Percentiles rank a stretch among this genome's conserved stretches.
Conservation (phyloP, 37 sponge, comb jelly and placozoan genomes). For the Amphimedon queenslandica region DNA sequence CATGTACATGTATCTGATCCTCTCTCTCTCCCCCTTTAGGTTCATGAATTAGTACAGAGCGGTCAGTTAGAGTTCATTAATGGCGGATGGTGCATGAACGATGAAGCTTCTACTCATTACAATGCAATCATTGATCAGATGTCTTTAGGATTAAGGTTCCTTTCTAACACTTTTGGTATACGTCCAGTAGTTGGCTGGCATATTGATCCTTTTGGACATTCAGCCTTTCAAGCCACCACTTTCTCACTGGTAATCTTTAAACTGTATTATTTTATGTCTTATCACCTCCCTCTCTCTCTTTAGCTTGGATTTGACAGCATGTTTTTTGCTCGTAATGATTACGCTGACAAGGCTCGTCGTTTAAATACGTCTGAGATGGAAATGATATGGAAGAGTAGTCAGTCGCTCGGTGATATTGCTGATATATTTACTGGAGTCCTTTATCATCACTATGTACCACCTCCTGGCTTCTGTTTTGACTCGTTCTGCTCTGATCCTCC, state of each 20-base stretch:
- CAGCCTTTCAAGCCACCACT: slow-evolving; percentile 59
- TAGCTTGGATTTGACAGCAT: slow-evolving; percentile 85
- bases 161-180: slow-evolving; percentile 3
- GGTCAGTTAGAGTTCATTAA: slow-evolving; percentile 94
- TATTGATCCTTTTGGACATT: slow-evolving; percentile 89
- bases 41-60: slow-evolving; percentile 47
- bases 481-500: slow-evolving; percentile 53
- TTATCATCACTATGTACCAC: slow-evolving; percentile 75
- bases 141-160: slow-evolving; percentile 36
- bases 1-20: neutral
- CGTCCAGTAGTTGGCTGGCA: slow-evolving; percentile 72
- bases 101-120: slow-evolving; percentile 92
- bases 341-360: slow-evolving; percentile 61
- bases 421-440: slow-evolving; percentile 90
- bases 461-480: slow-evolving; percentile 90
- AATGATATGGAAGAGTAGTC: slow-evolving; percentile 82
- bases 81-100: slow-evolving; percentile 98
- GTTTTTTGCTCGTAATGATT: slow-evolving; percentile 95
- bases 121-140: slow-evolving; percentile 95
- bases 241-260: slow-evolving; percentile 26
- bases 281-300: neutral
- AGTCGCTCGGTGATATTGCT: slow-evolving; percentile 35
- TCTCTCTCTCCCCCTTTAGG: slow-evolving; percentile 2
- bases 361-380: slow-evolving; percentile 48
- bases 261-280: neutral